Evolutionary conservation across 2,113 vertebrate species (phyloP).

Genomic region (Ptychochromis oligacanthus): DNA sequence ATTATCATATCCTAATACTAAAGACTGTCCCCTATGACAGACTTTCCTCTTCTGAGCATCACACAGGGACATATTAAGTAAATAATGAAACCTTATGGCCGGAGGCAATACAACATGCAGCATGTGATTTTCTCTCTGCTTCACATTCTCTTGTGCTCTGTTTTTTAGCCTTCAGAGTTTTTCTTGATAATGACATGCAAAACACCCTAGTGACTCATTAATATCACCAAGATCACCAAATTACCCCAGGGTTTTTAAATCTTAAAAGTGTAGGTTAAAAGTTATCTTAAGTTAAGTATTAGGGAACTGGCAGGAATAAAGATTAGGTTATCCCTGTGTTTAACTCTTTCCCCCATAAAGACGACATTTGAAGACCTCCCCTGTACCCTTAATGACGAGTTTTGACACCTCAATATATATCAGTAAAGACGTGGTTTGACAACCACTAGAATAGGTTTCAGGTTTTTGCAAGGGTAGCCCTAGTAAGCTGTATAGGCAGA

Average conservation of each 20-base stretch:
- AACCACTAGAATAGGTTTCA: too few species aligned
- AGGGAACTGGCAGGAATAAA: not conserved
- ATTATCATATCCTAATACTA: not conserved
- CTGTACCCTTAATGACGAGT: too few species aligned
- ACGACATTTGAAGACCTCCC: too few species aligned
- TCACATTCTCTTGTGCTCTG: conserved; percentile 30
- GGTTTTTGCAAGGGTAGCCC: too few species aligned
- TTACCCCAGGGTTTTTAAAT: not conserved
- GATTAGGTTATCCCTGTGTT: not conserved
- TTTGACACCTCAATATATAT: too few species aligned
- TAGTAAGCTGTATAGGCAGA: too few species aligned
- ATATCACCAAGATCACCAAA: conserved; percentile 6
- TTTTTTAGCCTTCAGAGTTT: conserved; percentile 66
- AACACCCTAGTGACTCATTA: conserved; percentile 54
- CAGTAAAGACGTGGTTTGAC: too few species aligned
- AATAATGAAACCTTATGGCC: conserved; percentile 35
- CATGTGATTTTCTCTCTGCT: conserved; percentile 23
- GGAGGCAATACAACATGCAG: conserved; percentile 53
- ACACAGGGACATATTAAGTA: conserved; percentile 58
- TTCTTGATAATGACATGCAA: conserved; percentile 49
- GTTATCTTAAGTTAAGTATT: not conserved
- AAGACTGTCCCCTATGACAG: not conserved
- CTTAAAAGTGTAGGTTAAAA: not conserved
- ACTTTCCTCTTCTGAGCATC: conserved; percentile 2
- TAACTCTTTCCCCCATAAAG: too few species aligned